phyloP scores from a whole-genome alignment of 2,113 vertebrate genomes.

The Vulpes ferrilata region DNA sequence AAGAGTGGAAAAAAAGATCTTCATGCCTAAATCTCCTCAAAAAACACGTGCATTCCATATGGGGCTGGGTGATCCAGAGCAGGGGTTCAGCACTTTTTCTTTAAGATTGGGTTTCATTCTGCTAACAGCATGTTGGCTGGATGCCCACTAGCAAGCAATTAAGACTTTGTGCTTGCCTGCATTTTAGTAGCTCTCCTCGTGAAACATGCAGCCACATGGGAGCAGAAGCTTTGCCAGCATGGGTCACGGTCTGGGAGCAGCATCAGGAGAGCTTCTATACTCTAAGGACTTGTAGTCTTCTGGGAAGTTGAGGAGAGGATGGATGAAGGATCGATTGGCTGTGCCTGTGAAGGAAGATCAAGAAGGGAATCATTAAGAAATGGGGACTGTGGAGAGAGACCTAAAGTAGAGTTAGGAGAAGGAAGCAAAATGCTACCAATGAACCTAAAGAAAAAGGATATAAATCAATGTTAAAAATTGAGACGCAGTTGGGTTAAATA shows the following conservation, averaged over 20 bases:
- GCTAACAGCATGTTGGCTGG: conserved; percentile 78
- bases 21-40: conserved; percentile 50
- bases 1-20: conserved; percentile 50
- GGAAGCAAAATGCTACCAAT: conserved; percentile 18
- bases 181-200: conserved; percentile 79
- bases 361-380: conserved; percentile 23
- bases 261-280: conserved; percentile 47
- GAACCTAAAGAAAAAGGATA: neutral
- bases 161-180: conserved; percentile 79
- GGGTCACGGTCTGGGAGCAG: conserved; percentile 73
- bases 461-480: neutral
- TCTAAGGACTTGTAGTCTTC: conserved; percentile 60
- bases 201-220: conserved; percentile 73
- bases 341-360: conserved; percentile 36
- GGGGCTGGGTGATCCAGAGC: conserved; percentile 62
- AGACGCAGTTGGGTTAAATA: neutral
- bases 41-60: conserved; percentile 76
- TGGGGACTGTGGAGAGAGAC: neutral
- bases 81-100: conserved; percentile 79
- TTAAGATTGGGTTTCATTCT: conserved; percentile 80
- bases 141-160: conserved; percentile 80
- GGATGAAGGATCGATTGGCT: conserved; percentile 62
- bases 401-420: conserved; percentile 16
- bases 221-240: conserved; percentile 72
- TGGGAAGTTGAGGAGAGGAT: conserved; percentile 63